Evolutionary conservation across 2,888 invertebrate genomes (phyloP).

Genomic region (Limnephilus auricula): DNA sequence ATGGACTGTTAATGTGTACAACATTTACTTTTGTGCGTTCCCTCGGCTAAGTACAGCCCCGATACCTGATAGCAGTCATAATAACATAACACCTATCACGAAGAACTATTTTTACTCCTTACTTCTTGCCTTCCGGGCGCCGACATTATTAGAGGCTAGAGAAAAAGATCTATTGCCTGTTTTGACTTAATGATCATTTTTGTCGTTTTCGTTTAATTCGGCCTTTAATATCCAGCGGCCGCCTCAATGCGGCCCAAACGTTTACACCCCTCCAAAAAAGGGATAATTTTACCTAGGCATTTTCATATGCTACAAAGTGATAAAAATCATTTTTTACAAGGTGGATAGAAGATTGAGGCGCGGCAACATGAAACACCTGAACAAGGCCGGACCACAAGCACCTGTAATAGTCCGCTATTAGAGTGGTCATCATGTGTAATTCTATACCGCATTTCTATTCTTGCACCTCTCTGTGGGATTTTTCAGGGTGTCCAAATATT

Average conservation of each 20-base stretch:
- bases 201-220: slow-evolving; percentile 61
- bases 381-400: slow-evolving; percentile 33
- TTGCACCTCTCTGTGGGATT: slow-evolving; percentile 45
- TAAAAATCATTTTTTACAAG: not conserved
- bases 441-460: slow-evolving; percentile 50
- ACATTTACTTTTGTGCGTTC: slow-evolving; percentile 37
- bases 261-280: not conserved
- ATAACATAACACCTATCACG: slow-evolving; percentile 24
- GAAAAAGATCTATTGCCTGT: slow-evolving; percentile 55
- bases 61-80: not conserved
- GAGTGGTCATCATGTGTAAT: slow-evolving; percentile 52
- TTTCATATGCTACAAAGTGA: not conserved
- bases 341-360: not conserved
- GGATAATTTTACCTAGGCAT: not conserved
- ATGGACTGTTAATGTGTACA: slow-evolving; percentile 47
- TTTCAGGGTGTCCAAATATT: slow-evolving; percentile 49
- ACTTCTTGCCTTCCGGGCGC: slow-evolving; percentile 51
- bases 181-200: slow-evolving; percentile 61
- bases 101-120: slow-evolving; percentile 27
- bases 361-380: slow-evolving; percentile 41
- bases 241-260: not conserved
- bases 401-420: slow-evolving; percentile 57
- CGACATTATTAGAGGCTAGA: slow-evolving; percentile 56
- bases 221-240: slow-evolving; percentile 52
- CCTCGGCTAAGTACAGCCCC: slow-evolving; percentile 10